A percentile compares a stretch with the other conserved stretches of the same genome.
These are phyloP conservation scores for Nomada flava DNA, from an alignment of 2,888 invertebrate genomes.

Conservation along the genomic window DNA sequence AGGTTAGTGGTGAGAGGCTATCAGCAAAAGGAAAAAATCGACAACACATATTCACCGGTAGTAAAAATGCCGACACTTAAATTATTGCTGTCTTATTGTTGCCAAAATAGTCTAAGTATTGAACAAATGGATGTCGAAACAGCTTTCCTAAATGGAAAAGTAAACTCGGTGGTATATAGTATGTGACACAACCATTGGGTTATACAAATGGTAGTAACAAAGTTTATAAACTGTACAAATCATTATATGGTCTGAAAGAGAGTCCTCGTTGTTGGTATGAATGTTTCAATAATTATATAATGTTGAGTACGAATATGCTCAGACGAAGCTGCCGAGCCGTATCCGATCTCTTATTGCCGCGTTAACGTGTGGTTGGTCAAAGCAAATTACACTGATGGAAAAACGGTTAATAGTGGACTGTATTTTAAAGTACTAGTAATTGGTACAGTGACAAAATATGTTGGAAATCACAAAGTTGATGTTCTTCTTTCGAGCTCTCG, in stretches of 20 bases:
- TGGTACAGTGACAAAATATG: too few species aligned
- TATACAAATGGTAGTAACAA: conserved; percentile 9
- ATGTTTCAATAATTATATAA: too few species aligned
- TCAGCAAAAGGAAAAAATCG: conserved; percentile 53
- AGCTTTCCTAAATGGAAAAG: conserved; percentile 39
- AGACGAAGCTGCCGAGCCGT: too few species aligned
- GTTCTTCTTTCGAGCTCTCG: too few species aligned
- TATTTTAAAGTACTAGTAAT: too few species aligned
- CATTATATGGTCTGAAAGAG: conserved; percentile 43
- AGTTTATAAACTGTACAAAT: conserved; percentile 37
- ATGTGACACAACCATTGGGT: conserved; percentile 30
- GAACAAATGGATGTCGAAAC: conserved; percentile 61
- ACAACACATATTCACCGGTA: conserved; percentile 58
- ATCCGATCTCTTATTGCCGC: too few species aligned
- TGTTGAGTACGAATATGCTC: too few species aligned
- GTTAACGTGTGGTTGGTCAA: too few species aligned
- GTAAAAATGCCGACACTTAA: conserved; percentile 58
- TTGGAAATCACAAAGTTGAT: too few species aligned
- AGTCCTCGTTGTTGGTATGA: conserved; percentile 6
- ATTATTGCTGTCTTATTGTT: conserved; percentile 49
- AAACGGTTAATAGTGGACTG: too few species aligned
- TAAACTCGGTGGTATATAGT: conserved; percentile 40
- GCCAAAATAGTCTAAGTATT: conserved; percentile 42
- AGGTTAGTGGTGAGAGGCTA: conserved; percentile 60
- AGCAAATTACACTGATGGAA: too few species aligned